Conservation (phyloP, 2,797 vertebrate genomes). For the Gouania willdenowi region DNA sequence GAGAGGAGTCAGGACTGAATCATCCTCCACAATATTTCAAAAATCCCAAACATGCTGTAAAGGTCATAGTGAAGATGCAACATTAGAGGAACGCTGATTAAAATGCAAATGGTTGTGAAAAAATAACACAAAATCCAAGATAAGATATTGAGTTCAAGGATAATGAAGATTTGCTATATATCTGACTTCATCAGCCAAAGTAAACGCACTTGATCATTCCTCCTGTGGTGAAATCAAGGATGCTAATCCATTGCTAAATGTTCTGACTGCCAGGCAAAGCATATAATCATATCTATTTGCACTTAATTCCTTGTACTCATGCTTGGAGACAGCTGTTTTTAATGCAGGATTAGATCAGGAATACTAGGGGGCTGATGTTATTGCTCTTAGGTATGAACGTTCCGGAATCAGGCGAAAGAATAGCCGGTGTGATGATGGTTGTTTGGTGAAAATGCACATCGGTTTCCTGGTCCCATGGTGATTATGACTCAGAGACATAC, state of each 20-base stretch:
- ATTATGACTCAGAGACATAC: constrained; percentile 60
- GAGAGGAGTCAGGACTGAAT: neutral
- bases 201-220: constrained; percentile 29
- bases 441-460: constrained; percentile 32
- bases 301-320: constrained; percentile 46
- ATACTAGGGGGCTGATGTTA: constrained; percentile 6
- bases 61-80: constrained; percentile 6
- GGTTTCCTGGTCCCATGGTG: constrained; percentile 40
- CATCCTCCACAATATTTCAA: neutral
- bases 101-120: constrained; percentile 30
- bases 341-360: constrained; percentile 1
- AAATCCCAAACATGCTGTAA: neutral
- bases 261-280: constrained; percentile 50
- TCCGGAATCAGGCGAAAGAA: constrained; percentile 8
- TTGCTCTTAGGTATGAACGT: constrained; percentile 6
- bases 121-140: constrained; percentile 44
- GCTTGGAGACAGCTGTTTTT: constrained; percentile 18
- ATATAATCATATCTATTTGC: constrained; percentile 56
- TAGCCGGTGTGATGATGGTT: constrained; percentile 23
- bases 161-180: constrained; percentile 33
- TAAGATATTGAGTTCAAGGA: constrained; percentile 43
- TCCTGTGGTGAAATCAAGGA: constrained; percentile 38
- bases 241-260: constrained; percentile 54
- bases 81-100: constrained; percentile 9
- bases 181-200: constrained; percentile 55